phyloP scores from a whole-genome alignment of 2,888 invertebrate genomes.

The Troides helena region DNA sequence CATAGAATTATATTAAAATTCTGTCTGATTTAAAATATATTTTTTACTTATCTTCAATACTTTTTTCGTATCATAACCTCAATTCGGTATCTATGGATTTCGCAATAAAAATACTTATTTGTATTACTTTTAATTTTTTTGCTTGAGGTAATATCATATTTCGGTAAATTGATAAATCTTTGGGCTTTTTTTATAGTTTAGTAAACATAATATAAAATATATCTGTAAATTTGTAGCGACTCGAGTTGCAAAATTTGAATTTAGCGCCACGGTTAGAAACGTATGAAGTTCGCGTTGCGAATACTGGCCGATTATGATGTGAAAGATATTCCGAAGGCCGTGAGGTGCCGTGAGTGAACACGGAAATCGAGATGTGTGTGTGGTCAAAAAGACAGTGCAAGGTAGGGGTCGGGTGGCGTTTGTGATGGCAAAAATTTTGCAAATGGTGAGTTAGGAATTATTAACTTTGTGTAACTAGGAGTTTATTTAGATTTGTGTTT shows the following conservation, averaged over 20 bases:
- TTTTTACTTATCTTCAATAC: conserved; percentile 25
- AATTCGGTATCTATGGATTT: conserved; percentile 39
- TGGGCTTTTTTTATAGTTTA: too few relatives aligned
- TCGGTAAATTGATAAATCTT: too few relatives aligned
- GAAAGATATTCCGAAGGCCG: conserved; percentile 84
- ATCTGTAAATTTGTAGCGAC: background rate
- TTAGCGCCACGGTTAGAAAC: conserved; percentile 70
- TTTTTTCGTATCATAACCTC: conserved; percentile 64
- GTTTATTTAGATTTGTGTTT: conserved; percentile 63
- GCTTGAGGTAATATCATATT: background rate
- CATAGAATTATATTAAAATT: conserved; percentile 32
- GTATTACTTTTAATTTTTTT: conserved; percentile 1
- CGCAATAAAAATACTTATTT: conserved; percentile 5
- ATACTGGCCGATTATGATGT: conserved; percentile 82
- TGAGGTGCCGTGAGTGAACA: conserved; percentile 76
- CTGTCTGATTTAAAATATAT: conserved; percentile 29
- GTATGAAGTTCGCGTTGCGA: conserved; percentile 81
- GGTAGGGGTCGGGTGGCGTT: conserved; percentile 88
- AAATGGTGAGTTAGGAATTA: conserved; percentile 86
- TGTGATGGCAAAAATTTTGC: conserved; percentile 89
- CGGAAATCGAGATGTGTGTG: conserved; percentile 81
- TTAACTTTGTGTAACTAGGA: conserved; percentile 59
- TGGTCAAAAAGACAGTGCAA: conserved; percentile 85
- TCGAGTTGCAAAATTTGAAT: conserved; percentile 62
- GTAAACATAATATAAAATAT: too few relatives aligned